phyloP scores from a whole-genome alignment of 2,888 invertebrate species.

The Hydroisotoma schaefferi region DNA sequence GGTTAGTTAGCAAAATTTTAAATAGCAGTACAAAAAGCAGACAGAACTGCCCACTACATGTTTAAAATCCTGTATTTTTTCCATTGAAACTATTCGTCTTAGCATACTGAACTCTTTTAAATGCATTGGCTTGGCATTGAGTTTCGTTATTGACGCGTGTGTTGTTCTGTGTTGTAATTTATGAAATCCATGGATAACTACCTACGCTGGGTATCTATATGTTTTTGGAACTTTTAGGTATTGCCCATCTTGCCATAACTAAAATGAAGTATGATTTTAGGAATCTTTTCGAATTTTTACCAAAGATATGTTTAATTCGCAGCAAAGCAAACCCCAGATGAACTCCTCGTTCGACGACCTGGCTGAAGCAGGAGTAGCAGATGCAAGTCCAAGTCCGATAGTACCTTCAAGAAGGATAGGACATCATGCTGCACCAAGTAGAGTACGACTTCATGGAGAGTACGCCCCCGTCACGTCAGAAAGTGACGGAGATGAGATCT shows the following conservation, averaged over 20 bases:
- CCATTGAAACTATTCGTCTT: no score
- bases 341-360: conserved; percentile 46
- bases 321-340: conserved; percentile 40
- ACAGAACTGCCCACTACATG: no score
- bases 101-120: no score
- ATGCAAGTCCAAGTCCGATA: conserved; percentile 17
- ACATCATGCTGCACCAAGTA: conserved; percentile 7
- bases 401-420: conserved; percentile 11
- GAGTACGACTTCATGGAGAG: not conserved
- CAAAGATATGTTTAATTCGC: not conserved
- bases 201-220: not conserved
- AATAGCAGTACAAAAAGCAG: no score
- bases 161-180: not conserved
- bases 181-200: not conserved
- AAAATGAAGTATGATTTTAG: not conserved
- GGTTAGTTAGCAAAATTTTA: no score
- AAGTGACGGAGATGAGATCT: conserved; percentile 33
- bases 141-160: no score
- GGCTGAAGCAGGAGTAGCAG: conserved; percentile 30
- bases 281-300: not conserved
- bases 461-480: conserved; percentile 22
- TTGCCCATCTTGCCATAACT: not conserved
- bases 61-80: no score
- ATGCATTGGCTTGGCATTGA: no score
- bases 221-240: not conserved